Base-by-base conservation (phyloP, 53 echinoderm and acorn worm genomes). In the Hippasteria phrygiana region DNA sequence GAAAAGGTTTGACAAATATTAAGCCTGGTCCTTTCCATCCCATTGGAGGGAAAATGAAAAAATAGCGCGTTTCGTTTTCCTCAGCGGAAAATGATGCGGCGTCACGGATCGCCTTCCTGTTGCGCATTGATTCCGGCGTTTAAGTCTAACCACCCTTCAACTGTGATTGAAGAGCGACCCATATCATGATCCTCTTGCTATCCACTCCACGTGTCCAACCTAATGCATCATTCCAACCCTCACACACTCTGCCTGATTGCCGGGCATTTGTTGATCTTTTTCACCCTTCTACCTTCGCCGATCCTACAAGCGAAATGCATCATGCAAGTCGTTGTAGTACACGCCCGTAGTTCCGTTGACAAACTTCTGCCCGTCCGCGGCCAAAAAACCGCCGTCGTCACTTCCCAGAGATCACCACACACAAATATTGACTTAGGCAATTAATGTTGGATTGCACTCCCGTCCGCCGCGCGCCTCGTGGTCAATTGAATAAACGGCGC, bases 341-440 rank as follows among this genome's bases (percentile, higher is more conserved):
- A 66, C 36, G 67, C 2, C 32, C 34, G 1, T 4, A 0, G 67
- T 66, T 66, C 67, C 67, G 67, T 66, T 66, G 67, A 17, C 36
- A 66, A 66, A 66, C 29, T 8, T 8, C 13, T 51, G 5, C 51
- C 20, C 51, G 16, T 51, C 16, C 12, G 16, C 2, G 16, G 16
- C 51, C 51, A 12, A 22, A 20, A 17, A 32, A 17, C 6, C 34
- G 26, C 26, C 67, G 2, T 12, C 67, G 34, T 66, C 67, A 35
- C 56, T 55, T 55, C 12, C 18, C 47, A 50, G 55, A 78, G 78
- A 78, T 78, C 36, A 46, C 78, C 56, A 33, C 34, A 36, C 55
- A 24, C 56, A 78, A 78, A 78, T 56, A 78, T 78, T 78, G 78
- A 78, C 55, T 78, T 39, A 4, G 56, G 55, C 78, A 56, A 78